These are phyloP conservation scores for Pyralis farinalis DNA, from an alignment of 2,888 invertebrate species.

Conservation along the genomic window DNA sequence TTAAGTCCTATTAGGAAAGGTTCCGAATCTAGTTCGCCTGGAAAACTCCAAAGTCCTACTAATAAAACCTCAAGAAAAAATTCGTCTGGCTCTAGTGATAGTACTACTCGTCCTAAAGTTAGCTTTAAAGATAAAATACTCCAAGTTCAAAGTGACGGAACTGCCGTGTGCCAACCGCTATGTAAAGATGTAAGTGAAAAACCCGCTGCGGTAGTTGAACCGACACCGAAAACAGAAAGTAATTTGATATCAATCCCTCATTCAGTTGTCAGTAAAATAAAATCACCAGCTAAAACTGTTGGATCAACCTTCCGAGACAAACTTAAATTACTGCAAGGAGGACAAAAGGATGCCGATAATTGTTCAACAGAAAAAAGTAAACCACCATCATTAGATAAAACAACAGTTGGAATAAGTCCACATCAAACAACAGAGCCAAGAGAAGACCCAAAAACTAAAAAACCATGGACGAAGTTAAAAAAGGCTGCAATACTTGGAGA, in stretches of 20 bases:
- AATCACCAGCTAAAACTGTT: slow-evolving; percentile 73
- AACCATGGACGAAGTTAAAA: slow-evolving; percentile 89
- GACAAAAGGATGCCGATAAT: slow-evolving; percentile 49
- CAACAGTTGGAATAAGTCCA: slow-evolving; percentile 49
- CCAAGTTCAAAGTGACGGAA: slow-evolving; percentile 78
- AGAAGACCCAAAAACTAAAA: slow-evolving; percentile 72
- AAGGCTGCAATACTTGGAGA: slow-evolving; percentile 84
- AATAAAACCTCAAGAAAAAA: slow-evolving; percentile 71
- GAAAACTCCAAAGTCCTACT: slow-evolving; percentile 71
- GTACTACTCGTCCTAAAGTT: slow-evolving; percentile 76
- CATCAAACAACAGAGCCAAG: slow-evolving; percentile 45
- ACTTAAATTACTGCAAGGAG: slow-evolving; percentile 66
- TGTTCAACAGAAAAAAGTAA: slow-evolving; percentile 48
- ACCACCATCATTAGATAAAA: slow-evolving; percentile 42
- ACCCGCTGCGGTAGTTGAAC: slow-evolving; percentile 66
- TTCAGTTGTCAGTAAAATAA: slow-evolving; percentile 76
- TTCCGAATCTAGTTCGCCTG: slow-evolving; percentile 72
- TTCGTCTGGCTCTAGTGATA: slow-evolving; percentile 69
- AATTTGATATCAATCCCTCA: slow-evolving; percentile 73
- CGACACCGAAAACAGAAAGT: slow-evolving; percentile 68
- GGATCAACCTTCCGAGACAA: slow-evolving; percentile 74
- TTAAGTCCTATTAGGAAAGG: slow-evolving; percentile 72
- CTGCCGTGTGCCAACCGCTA: slow-evolving; percentile 67
- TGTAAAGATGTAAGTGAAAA: slow-evolving; percentile 64
- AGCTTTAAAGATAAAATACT: slow-evolving; percentile 83